A percentile compares a stretch with the other conserved stretches of the same genome.
Evolutionary conservation across 2,888 invertebrate genomes (phyloP).

Genomic region (Heliconius erato): DNA sequence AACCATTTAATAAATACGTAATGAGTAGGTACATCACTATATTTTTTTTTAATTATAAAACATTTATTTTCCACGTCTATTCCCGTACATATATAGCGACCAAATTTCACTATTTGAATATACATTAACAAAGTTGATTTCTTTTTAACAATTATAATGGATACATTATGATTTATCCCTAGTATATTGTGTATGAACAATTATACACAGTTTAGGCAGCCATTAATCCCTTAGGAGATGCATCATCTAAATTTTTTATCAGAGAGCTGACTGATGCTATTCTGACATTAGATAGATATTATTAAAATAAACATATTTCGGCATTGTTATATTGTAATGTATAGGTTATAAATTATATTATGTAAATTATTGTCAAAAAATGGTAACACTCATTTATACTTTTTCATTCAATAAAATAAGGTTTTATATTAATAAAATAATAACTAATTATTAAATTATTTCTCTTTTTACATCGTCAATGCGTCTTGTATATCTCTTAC

Average conservation of each 20-base stretch:
- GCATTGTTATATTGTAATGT: background rate
- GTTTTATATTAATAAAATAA: background rate
- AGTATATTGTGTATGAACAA: background rate
- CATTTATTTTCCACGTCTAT: too few relatives aligned
- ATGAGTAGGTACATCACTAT: too few relatives aligned
- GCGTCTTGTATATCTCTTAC: constrained; percentile 7
- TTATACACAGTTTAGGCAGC: background rate
- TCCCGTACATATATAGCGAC: too few relatives aligned
- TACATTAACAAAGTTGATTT: background rate
- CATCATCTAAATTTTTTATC: background rate
- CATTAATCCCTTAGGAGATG: background rate
- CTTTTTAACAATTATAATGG: background rate
- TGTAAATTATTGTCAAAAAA: too few relatives aligned
- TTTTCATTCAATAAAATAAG: too few relatives aligned
- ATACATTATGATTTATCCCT: too few relatives aligned
- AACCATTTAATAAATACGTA: too few relatives aligned
- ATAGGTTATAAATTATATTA: too few relatives aligned
- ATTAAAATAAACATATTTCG: background rate
- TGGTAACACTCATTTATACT: too few relatives aligned
- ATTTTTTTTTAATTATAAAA: too few relatives aligned
- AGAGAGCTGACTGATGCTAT: background rate
- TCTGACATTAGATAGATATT: constrained; percentile 1
- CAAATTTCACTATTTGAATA: background rate
- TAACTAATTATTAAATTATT: background rate
- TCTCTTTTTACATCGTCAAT: background rate